Base-by-base conservation (phyloP, 2,113 vertebrate species). In the Guaruba guarouba region DNA sequence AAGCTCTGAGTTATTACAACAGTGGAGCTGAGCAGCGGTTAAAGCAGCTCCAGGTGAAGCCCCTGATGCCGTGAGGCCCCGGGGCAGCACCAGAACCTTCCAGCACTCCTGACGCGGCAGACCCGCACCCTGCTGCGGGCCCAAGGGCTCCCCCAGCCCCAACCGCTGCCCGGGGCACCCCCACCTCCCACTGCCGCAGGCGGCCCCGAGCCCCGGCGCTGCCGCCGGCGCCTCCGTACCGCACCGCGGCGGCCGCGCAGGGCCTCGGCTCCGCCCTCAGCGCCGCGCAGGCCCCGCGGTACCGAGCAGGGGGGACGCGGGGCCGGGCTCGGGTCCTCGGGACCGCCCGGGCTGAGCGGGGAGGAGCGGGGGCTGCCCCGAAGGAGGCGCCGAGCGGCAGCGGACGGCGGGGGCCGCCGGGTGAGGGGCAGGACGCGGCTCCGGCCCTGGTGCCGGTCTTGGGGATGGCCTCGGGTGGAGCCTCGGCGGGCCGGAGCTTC, bases 311-410 rank as follows among this genome's bases (percentile, higher is more conserved):
- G 51, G 27, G 27, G 16, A 10, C 1, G 15, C 13, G 10, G 28
- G 14, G 7, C 3, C 31, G 59, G 7, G 25, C 1, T 7, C 17
- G 81, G 68, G 86, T 64, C 73, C 13, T 52, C 49, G 35, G 43
- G 31, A 2, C 1, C 0, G 51, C 43, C 35, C 25, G 4, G 76
- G 10, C 4, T 23, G 28, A 10, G 5, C 14, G 14, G 22, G 39
- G 18, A 24, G 13, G 2, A 15, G 64, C 17, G 1, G 5, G 4
- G 23, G 5, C 27, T 3, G 6, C 2, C 1, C 6, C 4, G 4
- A 14, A 4, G 11, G 49, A 9, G 10, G 24, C 14, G 33, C 33
- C 19, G 17, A 20, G 37, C 17, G 17, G 31, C 16, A 62, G 35
- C 35, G 61, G 24, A 4, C 23, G 23, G 23, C 22, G 48, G 41